phyloP scores from a whole-genome alignment of 2,888 invertebrate genomes.

The Capitulum mitella region DNA sequence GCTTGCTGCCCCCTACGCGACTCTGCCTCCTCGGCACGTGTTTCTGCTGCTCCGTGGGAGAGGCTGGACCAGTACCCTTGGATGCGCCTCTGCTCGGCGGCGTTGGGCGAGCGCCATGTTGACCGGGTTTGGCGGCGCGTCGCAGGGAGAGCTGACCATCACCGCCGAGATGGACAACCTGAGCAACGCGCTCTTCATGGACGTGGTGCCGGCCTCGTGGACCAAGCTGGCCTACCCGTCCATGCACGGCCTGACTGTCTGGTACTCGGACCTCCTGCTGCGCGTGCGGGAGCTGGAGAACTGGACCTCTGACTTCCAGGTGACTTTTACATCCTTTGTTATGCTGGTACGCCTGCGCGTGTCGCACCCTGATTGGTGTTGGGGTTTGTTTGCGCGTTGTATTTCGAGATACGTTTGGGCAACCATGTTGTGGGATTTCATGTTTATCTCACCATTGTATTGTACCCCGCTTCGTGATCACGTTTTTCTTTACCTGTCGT shows the following conservation, averaged over 20 bases:
- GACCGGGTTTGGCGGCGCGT: no score
- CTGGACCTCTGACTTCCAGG: slow-evolving; percentile 82
- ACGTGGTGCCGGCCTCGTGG: slow-evolving; percentile 80
- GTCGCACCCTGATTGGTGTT: not conserved
- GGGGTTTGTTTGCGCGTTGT: not conserved
- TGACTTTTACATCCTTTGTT: no score
- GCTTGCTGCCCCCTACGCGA: no score
- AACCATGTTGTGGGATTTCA: no score
- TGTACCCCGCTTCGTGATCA: slow-evolving; percentile 28
- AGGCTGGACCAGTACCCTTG: no score
- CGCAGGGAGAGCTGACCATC: slow-evolving; percentile 84
- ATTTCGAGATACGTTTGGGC: no score
- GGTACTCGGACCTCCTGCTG: slow-evolving; percentile 85
- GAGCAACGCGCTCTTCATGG: slow-evolving; percentile 83
- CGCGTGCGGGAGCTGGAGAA: slow-evolving; percentile 81
- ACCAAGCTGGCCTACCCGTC: slow-evolving; percentile 84
- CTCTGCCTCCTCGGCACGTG: no score
- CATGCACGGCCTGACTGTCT: slow-evolving; percentile 71
- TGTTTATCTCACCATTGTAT: not conserved
- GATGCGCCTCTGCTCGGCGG: no score
- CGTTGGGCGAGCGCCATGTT: no score
- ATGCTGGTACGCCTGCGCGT: no score
- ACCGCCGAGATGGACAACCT: slow-evolving; percentile 94
- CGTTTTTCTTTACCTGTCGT: no score
- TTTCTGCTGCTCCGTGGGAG: no score